Conservation (phyloP, 2,113 vertebrate species). For the Nycticryphes semicollaris region DNA sequence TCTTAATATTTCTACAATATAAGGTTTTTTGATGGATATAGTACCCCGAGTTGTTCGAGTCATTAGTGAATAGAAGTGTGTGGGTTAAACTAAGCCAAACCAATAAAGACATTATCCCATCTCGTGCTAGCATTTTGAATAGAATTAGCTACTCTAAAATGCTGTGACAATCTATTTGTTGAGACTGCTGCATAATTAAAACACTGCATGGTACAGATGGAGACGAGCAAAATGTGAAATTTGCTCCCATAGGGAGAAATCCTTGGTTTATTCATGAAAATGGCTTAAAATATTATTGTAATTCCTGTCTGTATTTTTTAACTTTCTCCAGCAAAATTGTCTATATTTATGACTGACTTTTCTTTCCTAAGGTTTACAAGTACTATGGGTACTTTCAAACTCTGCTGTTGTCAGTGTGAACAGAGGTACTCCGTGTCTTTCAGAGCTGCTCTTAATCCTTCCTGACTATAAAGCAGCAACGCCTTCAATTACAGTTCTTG, state of each 20-base stretch:
- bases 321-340: neutral
- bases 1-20: neutral
- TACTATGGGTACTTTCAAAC: neutral
- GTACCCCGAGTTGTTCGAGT: neutral
- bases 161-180: conserved; percentile 23
- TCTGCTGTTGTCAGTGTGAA: neutral
- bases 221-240: neutral
- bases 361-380: neutral
- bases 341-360: neutral
- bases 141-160: neutral
- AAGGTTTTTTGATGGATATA: neutral
- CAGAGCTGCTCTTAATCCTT: neutral
- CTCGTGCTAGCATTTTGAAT: neutral
- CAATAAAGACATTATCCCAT: neutral
- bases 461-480: neutral
- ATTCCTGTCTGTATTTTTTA: neutral
- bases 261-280: conserved; percentile 16
- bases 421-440: neutral
- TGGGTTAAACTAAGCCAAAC: neutral
- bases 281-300: neutral
- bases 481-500: neutral
- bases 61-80: neutral
- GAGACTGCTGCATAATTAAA: conserved; percentile 48
- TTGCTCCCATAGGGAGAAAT: neutral
- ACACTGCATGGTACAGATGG: neutral